Conservation (phyloP, 2,797 vertebrate genomes). For the Euthynnus affinis region DNA sequence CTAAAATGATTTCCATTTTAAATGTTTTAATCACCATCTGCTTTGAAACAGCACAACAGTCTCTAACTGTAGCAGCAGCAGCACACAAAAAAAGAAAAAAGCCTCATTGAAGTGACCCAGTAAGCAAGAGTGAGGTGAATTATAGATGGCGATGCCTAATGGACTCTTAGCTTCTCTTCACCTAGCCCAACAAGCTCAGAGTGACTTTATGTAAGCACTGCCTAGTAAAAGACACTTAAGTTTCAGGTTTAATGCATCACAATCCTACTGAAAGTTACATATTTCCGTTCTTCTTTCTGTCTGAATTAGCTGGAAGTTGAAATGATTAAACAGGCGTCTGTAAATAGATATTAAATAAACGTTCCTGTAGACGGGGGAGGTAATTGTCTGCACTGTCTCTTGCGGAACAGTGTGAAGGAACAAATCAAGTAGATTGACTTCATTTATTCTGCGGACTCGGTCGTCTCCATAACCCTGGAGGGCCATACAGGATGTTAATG, state of each 20-base stretch:
- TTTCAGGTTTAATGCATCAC: conserved; percentile 47
- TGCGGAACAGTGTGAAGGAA: conserved; percentile 60
- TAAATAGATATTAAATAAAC: conserved; percentile 63
- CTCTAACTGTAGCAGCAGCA: conserved; percentile 32
- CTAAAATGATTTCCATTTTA: conserved; percentile 33
- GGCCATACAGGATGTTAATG: conserved; percentile 79
- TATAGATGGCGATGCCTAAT: conserved; percentile 83
- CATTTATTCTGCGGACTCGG: conserved; percentile 65
- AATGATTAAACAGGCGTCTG: conserved; percentile 58
- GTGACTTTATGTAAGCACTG: conserved; percentile 67
- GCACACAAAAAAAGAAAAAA: conserved; percentile 62
- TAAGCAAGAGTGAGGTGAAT: conserved; percentile 82
- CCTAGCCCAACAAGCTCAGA: conserved; percentile 57
- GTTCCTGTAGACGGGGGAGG: conserved; percentile 37
- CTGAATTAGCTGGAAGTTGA: conserved; percentile 43
- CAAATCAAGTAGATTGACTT: conserved; percentile 76
- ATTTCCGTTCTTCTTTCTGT: conserved; percentile 30
- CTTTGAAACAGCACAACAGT: conserved; percentile 45
- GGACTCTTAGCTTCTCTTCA: conserved; percentile 77
- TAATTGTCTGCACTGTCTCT: conserved; percentile 51
- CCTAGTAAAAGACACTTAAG: conserved; percentile 37
- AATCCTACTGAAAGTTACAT: conserved; percentile 27
- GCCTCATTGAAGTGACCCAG: conserved; percentile 75
- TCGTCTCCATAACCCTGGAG: conserved; percentile 74
- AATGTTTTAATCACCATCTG: conserved; percentile 35